Evolutionary conservation across 2,888 invertebrate species (phyloP).

Genomic region (Listrodromus nycthemerus): DNA sequence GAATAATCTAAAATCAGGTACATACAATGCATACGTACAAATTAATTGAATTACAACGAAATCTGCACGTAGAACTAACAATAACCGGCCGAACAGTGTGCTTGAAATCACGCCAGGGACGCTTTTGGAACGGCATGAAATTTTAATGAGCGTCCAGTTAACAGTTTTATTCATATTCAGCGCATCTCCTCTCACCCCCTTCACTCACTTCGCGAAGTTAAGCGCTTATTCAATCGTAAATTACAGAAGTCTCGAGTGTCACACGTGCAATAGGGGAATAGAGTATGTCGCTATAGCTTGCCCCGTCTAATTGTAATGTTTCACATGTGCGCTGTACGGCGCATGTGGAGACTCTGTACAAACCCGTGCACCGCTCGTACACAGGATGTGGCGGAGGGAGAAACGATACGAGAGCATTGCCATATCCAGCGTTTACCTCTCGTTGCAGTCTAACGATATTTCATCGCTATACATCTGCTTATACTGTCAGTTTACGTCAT

Average conservation of each 20-base stretch:
- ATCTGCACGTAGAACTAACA: no score
- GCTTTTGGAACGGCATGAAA: neutral
- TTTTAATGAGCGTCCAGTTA: neutral
- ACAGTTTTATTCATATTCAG: neutral
- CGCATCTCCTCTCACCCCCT: no score
- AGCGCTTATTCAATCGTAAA: conserved; percentile 25
- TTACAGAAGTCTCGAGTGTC: conserved; percentile 50
- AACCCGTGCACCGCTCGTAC: conserved; percentile 27
- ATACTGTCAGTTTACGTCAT: conserved; percentile 48
- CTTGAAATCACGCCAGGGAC: no score
- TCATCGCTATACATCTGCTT: conserved; percentile 55
- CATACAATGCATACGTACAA: no score
- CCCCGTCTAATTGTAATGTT: conserved; percentile 53
- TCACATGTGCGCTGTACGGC: conserved; percentile 34
- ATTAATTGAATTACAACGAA: no score
- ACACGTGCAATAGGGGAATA: conserved; percentile 7
- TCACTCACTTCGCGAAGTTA: neutral
- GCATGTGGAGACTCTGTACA: conserved; percentile 56
- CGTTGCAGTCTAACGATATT: conserved; percentile 48
- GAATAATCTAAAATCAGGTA: no score
- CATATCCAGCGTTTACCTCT: conserved; percentile 39
- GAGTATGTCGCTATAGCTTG: conserved; percentile 44
- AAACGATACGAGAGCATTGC: conserved; percentile 18
- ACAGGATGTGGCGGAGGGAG: conserved; percentile 18
- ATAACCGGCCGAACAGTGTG: no score